Base-by-base conservation (phyloP, 2,113 vertebrate species). In the Sterrhoptilus dennistouni region DNA sequence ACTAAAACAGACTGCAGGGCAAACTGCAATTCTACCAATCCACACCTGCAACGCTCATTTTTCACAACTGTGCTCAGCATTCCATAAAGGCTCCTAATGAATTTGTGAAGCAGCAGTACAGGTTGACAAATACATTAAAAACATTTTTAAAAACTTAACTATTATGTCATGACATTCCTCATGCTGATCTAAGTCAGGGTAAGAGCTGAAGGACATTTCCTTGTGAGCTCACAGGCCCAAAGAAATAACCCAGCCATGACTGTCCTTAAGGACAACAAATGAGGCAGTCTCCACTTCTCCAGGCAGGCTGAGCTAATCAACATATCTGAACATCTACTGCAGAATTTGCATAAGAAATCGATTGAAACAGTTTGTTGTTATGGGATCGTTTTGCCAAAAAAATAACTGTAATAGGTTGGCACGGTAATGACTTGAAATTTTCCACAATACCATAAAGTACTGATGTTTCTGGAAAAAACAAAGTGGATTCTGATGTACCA, bases 1-100 rank as follows among this genome's bases (percentile, higher is more conserved):
- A 29, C 50, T 57, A 31, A 87, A 81, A 36, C 29, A 45, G 2
- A 66, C 29, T 49, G 21, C 40, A 31, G 33, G 5, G 13, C 10
- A 52, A 78, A 75, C 31, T 27, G 27, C 53, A 72, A 12, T 72
- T 31, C 40, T 25, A 11, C 27, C 29, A 60, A 38, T 3, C 16
- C 38, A n/a, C 10, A 12, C 18, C 33, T 33, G 24, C 28, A 47
- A 66, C 33, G 57, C 33, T 60, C 5, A 12, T 35, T 83, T 83
- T 81, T 27, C 35, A 64, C 13, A 79, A 6, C 15, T 0, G 0
- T 14, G 7, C 60, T 8, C 31, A 5, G 45, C 40, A 63, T 44
- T 85, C 80, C 16, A 25, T 12, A n/a, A 59, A 59, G 9, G 9
- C 10, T 12, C 20, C 40, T 57, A 21, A 54, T 4, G 3, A n/a